Base-by-base conservation (phyloP, 2,888 invertebrate genomes). In the Boloria euphrosyne region DNA sequence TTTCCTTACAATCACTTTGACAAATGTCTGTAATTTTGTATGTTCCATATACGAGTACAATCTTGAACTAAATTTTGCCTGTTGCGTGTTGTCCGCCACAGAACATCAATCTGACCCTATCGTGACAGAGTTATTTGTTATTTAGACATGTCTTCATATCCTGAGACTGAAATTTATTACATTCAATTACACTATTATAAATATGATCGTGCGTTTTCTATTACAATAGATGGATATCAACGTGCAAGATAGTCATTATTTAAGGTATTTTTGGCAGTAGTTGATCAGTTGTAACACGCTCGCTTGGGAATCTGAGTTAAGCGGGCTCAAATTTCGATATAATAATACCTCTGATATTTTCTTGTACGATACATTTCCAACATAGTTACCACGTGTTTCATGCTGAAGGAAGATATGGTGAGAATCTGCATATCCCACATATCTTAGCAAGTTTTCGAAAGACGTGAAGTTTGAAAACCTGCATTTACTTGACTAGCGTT, bases 91-190 rank as follows among this genome's bases (percentile, higher is more conserved):
- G n/a, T 62, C 52, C 57, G 57, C 49, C 59, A 58, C 67, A 54
- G 57, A 62, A 53, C 63, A 71, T 71, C 63, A 65, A 65, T 69
- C 69, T 51, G 22, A 31, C 47, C 43, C 60, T 71, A 71, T 67
- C 67, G 54, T 52, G 49, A 50, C 64, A 59, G 46, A 27, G 57
- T 61, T 54, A 62, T 62, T 65, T 60, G 62, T 65, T 65, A 63
- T 51, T 51, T 46, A 10, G 51, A 60, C 62, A 62, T 62, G 59
- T 65, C 51, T 55, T 52, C 55, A 53, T 57, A 61, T 47, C 44
- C 13, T 13, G 50, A 38, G 22, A 22, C 55, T 52, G 27, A 38
- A 57, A 44, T 55, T 62, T 46, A 65, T 65, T 61, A 57, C n/a
- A 55, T 59, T 65, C 46, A 64, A 55, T 64, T 67, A 67, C 31